Percentiles rank a stretch among this genome's conserved stretches.
phyloP scores from a whole-genome alignment of 2,113 vertebrate genomes.

The Regulus satrapa region DNA sequence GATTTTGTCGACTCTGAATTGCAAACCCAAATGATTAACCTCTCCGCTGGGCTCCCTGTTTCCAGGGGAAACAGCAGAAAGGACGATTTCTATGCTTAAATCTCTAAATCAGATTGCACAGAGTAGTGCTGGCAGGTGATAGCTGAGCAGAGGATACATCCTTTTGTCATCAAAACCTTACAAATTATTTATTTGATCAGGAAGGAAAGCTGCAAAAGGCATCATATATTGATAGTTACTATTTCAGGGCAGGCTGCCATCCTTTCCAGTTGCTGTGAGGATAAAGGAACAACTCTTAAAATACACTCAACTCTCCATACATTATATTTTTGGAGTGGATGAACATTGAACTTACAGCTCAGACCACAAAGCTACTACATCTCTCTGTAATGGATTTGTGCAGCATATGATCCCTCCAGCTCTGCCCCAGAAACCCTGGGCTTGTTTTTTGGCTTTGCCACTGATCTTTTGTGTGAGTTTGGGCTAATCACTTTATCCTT shows the following conservation, averaged over 20 bases:
- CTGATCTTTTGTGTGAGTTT: not conserved
- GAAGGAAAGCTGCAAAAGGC: conserved; percentile 61
- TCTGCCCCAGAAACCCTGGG: conserved; percentile 3
- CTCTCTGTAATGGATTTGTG: conserved; percentile 42
- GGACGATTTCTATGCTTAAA: conserved; percentile 67
- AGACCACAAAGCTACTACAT: conserved; percentile 49
- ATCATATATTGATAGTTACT: conserved; percentile 71
- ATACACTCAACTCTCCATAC: conserved; percentile 40
- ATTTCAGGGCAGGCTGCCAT: conserved; percentile 51
- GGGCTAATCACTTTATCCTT: not conserved
- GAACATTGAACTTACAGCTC: conserved; percentile 49
- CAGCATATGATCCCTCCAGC: conserved; percentile 4
- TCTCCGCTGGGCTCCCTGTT: conserved; percentile 61
- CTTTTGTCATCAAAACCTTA: conserved; percentile 77
- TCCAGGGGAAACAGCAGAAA: conserved; percentile 70
- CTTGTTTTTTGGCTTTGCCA: conserved; percentile 35
- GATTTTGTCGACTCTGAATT: conserved; percentile 53
- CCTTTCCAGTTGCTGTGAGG: conserved; percentile 60
- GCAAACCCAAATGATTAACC: conserved; percentile 77
- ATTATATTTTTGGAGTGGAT: conserved; percentile 6
- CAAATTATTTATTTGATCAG: conserved; percentile 82
- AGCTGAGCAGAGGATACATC: conserved; percentile 63
- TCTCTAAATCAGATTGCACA: conserved; percentile 69
- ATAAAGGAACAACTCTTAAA: conserved; percentile 65
- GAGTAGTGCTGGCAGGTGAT: conserved; percentile 67